These are phyloP conservation scores for Pipra filicauda DNA, from an alignment of 2,113 vertebrate species.

Conservation along the genomic window DNA sequence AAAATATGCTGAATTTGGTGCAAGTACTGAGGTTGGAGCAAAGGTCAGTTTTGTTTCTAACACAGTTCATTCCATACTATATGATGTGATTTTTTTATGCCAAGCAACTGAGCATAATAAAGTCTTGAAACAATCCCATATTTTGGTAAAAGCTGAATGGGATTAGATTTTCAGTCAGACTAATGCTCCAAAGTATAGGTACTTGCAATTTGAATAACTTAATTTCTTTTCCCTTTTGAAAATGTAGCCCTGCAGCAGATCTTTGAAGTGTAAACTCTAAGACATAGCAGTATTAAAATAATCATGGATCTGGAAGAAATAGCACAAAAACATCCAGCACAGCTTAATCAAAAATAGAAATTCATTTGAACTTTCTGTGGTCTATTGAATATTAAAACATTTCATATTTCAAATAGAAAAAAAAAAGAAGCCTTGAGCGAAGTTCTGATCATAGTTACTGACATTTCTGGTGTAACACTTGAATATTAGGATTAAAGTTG, in stretches of 20 bases:
- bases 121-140: not conserved
- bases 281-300: slow-evolving; percentile 43
- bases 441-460: not conserved
- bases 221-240: slow-evolving; percentile 20
- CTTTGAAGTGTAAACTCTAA: slow-evolving; percentile 49
- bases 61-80: not conserved
- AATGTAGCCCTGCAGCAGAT: slow-evolving; percentile 12
- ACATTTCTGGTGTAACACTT: slow-evolving; percentile 13
- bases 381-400: slow-evolving; percentile 45
- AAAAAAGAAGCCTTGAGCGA: not conserved
- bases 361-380: slow-evolving; percentile 38
- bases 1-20: not conserved
- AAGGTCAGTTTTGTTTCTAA: not conserved
- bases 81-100: not conserved
- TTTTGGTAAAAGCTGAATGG: not conserved
- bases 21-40: not conserved
- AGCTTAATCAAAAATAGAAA: slow-evolving; percentile 45
- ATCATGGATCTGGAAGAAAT: slow-evolving; percentile 12
- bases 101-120: not conserved
- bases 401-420: slow-evolving; percentile 24
- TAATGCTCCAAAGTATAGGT: not conserved
- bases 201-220: not conserved
- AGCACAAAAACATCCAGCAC: not conserved
- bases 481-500: not conserved
- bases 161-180: not conserved